Evolutionary conservation across 2,797 vertebrate genomes (phyloP), one percentile per base, ranked within the genome.

Genomic region (Acridotheres tristis): DNA sequence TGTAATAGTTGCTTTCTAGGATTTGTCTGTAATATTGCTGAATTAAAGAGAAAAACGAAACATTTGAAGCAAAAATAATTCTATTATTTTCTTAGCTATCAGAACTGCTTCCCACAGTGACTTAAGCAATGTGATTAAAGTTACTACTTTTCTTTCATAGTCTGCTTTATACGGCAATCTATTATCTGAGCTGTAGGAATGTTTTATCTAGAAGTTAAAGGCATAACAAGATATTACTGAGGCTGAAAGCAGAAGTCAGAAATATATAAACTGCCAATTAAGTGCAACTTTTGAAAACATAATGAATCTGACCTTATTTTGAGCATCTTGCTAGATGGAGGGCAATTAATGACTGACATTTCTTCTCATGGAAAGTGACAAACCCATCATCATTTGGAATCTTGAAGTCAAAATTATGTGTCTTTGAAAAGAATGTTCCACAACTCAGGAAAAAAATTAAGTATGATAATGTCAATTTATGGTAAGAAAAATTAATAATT

Each of bases 301-400:
- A 53, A 90, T 78, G 51, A 78, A 78, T 85, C 45, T 85, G 92
- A 91, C 78, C 71, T 92, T 90, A 75, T 93, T 96, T 69, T 0
- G 1, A 89, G 36, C 75, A 78, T 59, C 76, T 74, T 57, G 13
- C 14, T 67, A 45, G 20, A 65, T 4, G 30, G 34, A 92, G 50
- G 53, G 53, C 69, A 89, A 77, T 54, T 87, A 76, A 77, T 90
- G 92, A 89, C 30, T 92, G 74, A 74, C 61, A 67, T 69, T 90
- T 74, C 50, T 88, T 81, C 55, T 75, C 55, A 88, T 53, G 38
- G 59, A 79, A 95, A 93, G 45, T 71, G 71, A 79, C 42, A 89
- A 67, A 90, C 78, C 82, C 77, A 54, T 87, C 27, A 62, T 51
- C 2, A 27, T 74, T 94, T 69, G 5, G 15, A 81, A 48, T 62